Conservation (phyloP, 2,113 vertebrate species). For the Oreochromis tanganicae region DNA sequence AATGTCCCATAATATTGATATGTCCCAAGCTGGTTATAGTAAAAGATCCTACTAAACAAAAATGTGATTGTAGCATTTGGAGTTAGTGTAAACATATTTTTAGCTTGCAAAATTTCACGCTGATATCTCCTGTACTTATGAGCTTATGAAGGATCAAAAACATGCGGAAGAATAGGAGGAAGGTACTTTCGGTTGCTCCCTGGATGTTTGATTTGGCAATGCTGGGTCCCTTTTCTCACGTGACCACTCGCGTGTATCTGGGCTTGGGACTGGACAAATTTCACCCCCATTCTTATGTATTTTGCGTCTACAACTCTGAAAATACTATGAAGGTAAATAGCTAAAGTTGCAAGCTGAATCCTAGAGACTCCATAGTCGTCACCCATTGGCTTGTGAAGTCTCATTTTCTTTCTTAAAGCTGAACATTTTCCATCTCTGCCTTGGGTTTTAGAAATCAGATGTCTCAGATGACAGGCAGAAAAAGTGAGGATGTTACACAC, state of each 20-base stretch:
- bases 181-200: neutral
- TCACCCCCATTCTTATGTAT: accelerated
- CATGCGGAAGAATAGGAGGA: neutral
- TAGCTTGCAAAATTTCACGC: neutral
- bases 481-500: accelerated
- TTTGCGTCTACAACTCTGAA: accelerated
- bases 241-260: neutral
- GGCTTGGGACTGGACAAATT: neutral
- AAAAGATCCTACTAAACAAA: neutral
- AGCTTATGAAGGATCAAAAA: neutral
- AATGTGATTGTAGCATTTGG: neutral
- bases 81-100: neutral
- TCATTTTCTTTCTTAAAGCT: neutral
- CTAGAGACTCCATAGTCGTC: neutral
- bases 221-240: neutral
- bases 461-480: neutral
- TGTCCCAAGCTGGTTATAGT: neutral
- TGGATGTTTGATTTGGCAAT: neutral
- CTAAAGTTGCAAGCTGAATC: neutral
- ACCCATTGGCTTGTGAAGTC: neutral
- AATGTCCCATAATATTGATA: neutral
- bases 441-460: neutral
- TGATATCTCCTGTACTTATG: neutral
- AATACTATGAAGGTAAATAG: neutral
- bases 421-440: neutral